Evolutionary conservation across 2,113 vertebrate genomes (phyloP), one percentile per base, ranked within the genome.

Genomic region (Scolopax mira): DNA sequence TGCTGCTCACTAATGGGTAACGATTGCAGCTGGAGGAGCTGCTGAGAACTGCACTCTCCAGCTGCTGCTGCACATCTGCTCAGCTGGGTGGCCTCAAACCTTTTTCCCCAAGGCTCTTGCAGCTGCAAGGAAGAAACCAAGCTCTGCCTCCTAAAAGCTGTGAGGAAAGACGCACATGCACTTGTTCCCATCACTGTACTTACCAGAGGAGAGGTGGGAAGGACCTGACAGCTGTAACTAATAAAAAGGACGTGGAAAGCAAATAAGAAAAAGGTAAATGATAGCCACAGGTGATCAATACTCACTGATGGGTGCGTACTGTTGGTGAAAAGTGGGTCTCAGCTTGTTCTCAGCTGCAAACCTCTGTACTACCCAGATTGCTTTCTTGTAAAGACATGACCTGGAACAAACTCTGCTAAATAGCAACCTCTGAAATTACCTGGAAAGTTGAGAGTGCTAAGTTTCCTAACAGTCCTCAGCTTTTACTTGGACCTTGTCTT

Each of bases 41-140:
- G 48, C 77, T 89, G 78, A 30, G 64, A 83, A 67, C 48, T n/a
- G 31, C 17, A 27, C 13, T 88, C 33, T 48, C 64, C 93, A 88
- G 77, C 79, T 94, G 90, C 72, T 90, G 28, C 60, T 3, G 2
- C 72, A 79, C 72, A 94, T 92, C 83, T 96, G 88, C 73, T 90
- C 18, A 3, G 35, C 49, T 86, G 79, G 41, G 72, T 84, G 65
- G 73, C 83, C 90, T 86, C 51, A 61, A 57, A 75, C 19, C 44
- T 90, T 94, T 51, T 84, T 44, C 83, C 48, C 44, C 14, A 79
- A 85, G n/a, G 61, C 48, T 93, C 22, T 52, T 15, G 2, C 57
- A 81, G 49, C 51, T 84, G 61, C 41, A 19, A 85, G 61, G 49
- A 64, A 88, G 70, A 6, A 89, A 25, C 15, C 60, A 93, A 23